Evolutionary conservation across 2,797 vertebrate species (phyloP).

Genomic region (Huso huso): DNA sequence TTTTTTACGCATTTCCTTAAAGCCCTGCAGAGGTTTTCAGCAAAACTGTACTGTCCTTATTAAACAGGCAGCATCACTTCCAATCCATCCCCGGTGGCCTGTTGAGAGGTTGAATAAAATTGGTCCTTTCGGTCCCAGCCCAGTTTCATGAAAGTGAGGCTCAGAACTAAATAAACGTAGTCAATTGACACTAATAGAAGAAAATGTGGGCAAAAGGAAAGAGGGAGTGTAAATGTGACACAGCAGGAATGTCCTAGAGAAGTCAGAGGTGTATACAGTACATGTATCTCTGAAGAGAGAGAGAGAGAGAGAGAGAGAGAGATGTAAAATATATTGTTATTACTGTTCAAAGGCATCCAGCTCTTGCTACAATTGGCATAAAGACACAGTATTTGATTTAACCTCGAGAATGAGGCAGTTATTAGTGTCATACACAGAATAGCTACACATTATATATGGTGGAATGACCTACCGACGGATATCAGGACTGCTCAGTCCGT

Average conservation of each 20-base stretch:
- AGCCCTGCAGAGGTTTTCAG: background rate
- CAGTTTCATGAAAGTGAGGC: background rate
- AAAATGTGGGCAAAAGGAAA: background rate
- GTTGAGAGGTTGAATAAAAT: too few species aligned
- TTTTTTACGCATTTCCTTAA: background rate
- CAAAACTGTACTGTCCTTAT: background rate
- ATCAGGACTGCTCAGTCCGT: too few species aligned
- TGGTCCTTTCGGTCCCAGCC: background rate
- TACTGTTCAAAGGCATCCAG: background rate
- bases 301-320: too few species aligned
- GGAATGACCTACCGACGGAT: constrained; percentile 8
- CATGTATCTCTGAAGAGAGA: background rate
- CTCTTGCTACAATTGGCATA: background rate
- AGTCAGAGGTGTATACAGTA: background rate
- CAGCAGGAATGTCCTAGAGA: background rate
- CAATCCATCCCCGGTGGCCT: too few species aligned
- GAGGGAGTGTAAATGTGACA: background rate
- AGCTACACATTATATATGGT: background rate
- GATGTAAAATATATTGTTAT: background rate
- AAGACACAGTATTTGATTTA: background rate
- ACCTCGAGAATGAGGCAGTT: background rate
- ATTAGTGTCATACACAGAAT: background rate
- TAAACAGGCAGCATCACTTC: background rate
- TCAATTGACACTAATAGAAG: background rate
- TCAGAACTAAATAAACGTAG: background rate